Base-by-base conservation (phyloP, 2,888 invertebrate species). In the Pandemis heparana region DNA sequence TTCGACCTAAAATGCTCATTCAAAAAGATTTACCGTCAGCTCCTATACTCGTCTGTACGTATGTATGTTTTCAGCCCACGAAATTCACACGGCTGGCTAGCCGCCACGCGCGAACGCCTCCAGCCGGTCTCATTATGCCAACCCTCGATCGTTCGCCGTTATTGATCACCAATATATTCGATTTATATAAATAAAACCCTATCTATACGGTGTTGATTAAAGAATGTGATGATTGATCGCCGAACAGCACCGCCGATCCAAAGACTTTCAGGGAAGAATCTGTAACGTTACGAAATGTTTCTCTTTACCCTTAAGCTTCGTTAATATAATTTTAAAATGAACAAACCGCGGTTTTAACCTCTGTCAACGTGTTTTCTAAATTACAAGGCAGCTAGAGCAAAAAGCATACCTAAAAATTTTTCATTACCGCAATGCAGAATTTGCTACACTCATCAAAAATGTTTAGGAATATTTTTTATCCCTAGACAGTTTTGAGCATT, bases 21-120 rank as follows among this genome's bases (percentile, higher is more conserved):
- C 8, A 56, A 56, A 56, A 56, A 56, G 12, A 23, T 56, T 56
- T 56, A 56, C 56, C 18, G 18, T n/a, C 8, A 5, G 48, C 48
- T 18, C 14, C 18, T 18, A 53, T 53, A 53, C 16, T n/a, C 16
- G 53, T 53, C 0, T 63, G 43, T 63, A 23, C 18, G 73, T 77
- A 73, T 72, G 75, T 77, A 56, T 23, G 56, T 56, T 80, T 83
- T 79, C 80, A 80, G 87, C 87, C 82, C 84, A 87, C 87, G 83
- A 89, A 90, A 90, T 89, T 88, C 88, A 83, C 87, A 92, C 89
- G 92, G 89, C 83, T 92, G 85, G 88, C 83, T 90, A 85, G 86
- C 74, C 80, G 82, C 84, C 83, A 91, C 92, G 92, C 93, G 88
- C 90, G 87, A 90, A 87, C 91, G 92, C 92, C 84, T 89, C 83